phyloP scores from a whole-genome alignment of 2,888 invertebrate species.

The Tipula helvola region DNA sequence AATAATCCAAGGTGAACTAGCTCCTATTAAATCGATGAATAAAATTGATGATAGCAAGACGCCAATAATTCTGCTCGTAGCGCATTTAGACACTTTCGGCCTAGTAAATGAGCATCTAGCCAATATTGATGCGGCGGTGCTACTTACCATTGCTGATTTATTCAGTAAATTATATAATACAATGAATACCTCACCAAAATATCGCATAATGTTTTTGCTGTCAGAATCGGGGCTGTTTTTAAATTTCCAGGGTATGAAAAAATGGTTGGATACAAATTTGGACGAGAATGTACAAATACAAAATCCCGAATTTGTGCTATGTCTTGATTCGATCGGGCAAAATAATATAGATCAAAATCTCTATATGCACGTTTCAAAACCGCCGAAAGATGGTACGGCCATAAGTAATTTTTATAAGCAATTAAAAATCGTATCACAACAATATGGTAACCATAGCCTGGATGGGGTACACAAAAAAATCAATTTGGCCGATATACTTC shows the following conservation, averaged over 20 bases:
- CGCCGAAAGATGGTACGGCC: constrained; percentile 74
- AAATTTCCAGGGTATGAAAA: constrained; percentile 91
- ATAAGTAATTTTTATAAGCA: constrained; percentile 54
- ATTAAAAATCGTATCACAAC: constrained; percentile 43
- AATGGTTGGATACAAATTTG: constrained; percentile 88
- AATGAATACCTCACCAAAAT: constrained; percentile 56
- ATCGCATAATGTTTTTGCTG: constrained; percentile 74
- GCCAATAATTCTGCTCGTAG: constrained; percentile 80
- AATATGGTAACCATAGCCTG: constrained; percentile 38
- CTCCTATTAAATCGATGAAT: constrained; percentile 29
- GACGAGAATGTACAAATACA: constrained; percentile 42
- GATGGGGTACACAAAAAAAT: constrained; percentile 89
- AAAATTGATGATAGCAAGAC: constrained; percentile 50
- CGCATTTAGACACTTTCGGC: constrained; percentile 87
- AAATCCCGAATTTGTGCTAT: constrained; percentile 82
- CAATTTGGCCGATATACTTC: constrained; percentile 78
- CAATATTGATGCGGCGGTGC: constrained; percentile 78
- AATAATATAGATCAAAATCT: constrained; percentile 30
- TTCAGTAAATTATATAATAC: constrained; percentile 78
- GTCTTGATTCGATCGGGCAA: constrained; percentile 68
- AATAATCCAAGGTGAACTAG: constrained; percentile 74
- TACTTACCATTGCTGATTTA: constrained; percentile 76
- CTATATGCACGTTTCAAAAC: constrained; percentile 91
- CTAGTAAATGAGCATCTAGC: constrained; percentile 76
- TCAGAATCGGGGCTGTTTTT: constrained; percentile 80